A percentile compares a stretch with the other conserved stretches of the same genome.
Evolutionary conservation across 2,797 vertebrate genomes (phyloP).

Genomic region (Pseudochirops corinnae): DNA sequence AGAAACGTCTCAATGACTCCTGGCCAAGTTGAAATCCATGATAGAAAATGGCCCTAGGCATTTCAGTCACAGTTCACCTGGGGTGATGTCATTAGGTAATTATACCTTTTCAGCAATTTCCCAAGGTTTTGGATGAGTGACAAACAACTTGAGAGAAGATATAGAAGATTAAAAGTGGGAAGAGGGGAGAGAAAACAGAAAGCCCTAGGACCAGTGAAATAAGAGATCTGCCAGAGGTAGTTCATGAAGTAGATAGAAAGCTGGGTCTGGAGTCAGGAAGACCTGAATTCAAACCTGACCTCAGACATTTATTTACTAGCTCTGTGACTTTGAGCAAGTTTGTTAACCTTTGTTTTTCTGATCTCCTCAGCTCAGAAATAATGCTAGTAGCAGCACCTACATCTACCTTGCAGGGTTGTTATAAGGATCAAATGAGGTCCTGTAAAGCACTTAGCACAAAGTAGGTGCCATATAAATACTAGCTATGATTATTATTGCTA

Average conservation of each 20-base stretch:
- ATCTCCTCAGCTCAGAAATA: no score
- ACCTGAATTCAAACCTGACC: neutral
- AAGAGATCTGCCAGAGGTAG: neutral
- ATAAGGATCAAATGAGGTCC: no score
- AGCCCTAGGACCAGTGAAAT: neutral
- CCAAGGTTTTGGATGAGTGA: neutral
- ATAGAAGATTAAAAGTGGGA: neutral
- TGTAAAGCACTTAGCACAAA: no score
- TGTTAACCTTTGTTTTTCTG: no score
- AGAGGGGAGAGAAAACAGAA: neutral
- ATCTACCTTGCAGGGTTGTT: no score
- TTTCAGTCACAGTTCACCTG: neutral
- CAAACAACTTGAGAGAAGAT: neutral
- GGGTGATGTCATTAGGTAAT: neutral
- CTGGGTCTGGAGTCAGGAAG: neutral
- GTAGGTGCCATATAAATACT: neutral
- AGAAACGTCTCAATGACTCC: neutral
- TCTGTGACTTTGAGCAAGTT: no score
- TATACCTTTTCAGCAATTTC: neutral
- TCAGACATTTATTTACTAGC: neutral
- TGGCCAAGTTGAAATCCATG: neutral
- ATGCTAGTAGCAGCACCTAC: no score
- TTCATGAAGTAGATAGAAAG: neutral
- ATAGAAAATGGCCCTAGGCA: neutral
- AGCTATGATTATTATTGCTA: neutral